Conservation (phyloP, 2,113 vertebrate species). For the Melanocharis versteri region DNA sequence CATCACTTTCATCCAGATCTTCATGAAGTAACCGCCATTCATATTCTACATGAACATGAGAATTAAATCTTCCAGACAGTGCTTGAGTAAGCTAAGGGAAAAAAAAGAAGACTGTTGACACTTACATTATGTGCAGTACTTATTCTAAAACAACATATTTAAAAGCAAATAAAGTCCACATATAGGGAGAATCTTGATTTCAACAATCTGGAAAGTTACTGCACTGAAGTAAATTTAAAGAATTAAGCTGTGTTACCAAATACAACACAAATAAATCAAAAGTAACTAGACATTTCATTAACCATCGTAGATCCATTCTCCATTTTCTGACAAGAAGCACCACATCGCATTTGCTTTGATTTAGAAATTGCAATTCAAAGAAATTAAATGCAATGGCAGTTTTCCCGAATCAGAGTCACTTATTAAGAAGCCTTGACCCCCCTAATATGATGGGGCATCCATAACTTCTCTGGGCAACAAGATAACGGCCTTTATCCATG, state of each 20-base stretch:
- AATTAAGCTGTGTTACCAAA: background rate
- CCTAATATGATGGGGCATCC: background rate
- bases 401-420: background rate
- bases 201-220: background rate
- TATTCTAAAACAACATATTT: background rate
- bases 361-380: background rate
- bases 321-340: background rate
- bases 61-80: slow-evolving; percentile 90
- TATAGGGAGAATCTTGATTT: background rate
- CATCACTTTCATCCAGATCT: slow-evolving; percentile 94
- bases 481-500: background rate
- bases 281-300: background rate
- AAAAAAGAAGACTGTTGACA: background rate
- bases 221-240: background rate
- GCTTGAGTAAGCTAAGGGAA: slow-evolving; percentile 85
- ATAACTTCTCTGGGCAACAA: background rate
- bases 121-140: rapidly evolving
- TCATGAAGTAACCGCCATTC: slow-evolving; percentile 93
- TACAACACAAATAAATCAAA: background rate
- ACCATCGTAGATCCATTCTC: background rate
- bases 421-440: background rate
- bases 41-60: slow-evolving; percentile 95
- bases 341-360: background rate
- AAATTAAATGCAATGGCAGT: background rate
- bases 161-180: background rate